phyloP scores from a whole-genome alignment of 2,888 invertebrate species.

The Sympetrum striolatum region DNA sequence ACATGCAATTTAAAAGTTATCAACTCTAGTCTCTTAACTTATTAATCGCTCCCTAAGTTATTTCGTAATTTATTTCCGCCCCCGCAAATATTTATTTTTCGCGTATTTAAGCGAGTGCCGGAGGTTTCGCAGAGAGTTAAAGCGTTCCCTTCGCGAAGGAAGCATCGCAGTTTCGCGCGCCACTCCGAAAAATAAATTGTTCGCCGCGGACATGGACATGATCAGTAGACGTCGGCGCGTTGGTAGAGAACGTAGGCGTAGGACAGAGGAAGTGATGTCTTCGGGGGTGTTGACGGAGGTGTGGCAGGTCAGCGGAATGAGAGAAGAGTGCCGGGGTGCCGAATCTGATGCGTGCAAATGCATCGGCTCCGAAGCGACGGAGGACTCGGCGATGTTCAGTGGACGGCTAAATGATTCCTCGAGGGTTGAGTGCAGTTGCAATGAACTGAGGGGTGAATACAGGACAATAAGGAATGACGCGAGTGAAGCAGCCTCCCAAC shows the following conservation, averaged over 20 bases:
- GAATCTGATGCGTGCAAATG: not conserved
- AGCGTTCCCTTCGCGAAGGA: no score
- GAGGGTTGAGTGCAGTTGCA: not conserved
- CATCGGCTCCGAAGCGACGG: not conserved
- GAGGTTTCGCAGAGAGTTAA: no score
- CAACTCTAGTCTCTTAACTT: not conserved
- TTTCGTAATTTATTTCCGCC: not conserved
- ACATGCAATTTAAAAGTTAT: not conserved
- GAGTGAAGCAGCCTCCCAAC: not conserved
- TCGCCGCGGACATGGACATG: not conserved
- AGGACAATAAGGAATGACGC: not conserved
- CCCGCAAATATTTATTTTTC: not conserved
- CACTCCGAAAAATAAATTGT: not conserved
- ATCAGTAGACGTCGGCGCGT: not conserved
- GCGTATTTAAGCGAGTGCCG: no score
- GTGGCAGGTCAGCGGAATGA: not conserved
- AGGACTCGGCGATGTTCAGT: not conserved
- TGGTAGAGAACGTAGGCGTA: not conserved
- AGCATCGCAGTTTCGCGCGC: no score
- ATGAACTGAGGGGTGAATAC: not conserved
- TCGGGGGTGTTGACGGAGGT: slow-evolving; percentile 15
- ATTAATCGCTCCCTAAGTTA: not conserved
- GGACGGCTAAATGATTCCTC: not conserved
- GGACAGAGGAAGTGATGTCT: not conserved
- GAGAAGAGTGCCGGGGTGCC: not conserved